These are phyloP conservation scores for Metellina segmentata DNA, from an alignment of 2,888 invertebrate species.

Conservation along the genomic window DNA sequence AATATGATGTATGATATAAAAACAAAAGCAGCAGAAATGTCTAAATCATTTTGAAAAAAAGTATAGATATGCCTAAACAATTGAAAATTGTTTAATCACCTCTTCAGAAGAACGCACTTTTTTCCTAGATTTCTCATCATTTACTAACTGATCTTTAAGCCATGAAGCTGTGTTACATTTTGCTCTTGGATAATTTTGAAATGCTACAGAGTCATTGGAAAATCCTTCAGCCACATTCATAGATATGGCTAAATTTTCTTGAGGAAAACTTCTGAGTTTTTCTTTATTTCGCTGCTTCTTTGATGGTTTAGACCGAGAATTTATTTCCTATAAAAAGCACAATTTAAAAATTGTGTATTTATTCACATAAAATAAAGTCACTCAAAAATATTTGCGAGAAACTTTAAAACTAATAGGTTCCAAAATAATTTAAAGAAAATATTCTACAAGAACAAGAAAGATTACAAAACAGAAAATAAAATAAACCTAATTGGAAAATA, in stretches of 20 bases:
- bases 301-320: slow-evolving; percentile 15
- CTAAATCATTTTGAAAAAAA: too few species aligned
- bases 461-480: too few species aligned
- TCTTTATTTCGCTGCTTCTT: slow-evolving; percentile 45
- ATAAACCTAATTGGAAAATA: too few species aligned
- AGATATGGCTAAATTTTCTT: neutral
- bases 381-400: too few species aligned
- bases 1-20: too few species aligned
- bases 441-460: too few species aligned
- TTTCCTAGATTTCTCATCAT: slow-evolving; percentile 29
- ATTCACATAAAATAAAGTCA: too few species aligned
- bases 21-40: too few species aligned
- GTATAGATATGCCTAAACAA: too few species aligned
- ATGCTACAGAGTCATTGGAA: neutral
- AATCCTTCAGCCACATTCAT: slow-evolving; percentile 21
- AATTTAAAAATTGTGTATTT: too few species aligned
- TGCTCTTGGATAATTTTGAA: slow-evolving; percentile 11
- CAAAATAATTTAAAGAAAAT: too few species aligned
- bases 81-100: neutral
- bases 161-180: slow-evolving; percentile 38
- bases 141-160: slow-evolving; percentile 30
- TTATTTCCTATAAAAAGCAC: slow-evolving; percentile 26
- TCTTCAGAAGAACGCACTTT: slow-evolving; percentile 20
- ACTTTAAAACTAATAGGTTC: too few species aligned
- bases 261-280: slow-evolving; percentile 24